A percentile compares a stretch with the other conserved stretches of the same genome.
Conservation (phyloP, 2,888 invertebrate species). For the Slavum lentiscoides region DNA sequence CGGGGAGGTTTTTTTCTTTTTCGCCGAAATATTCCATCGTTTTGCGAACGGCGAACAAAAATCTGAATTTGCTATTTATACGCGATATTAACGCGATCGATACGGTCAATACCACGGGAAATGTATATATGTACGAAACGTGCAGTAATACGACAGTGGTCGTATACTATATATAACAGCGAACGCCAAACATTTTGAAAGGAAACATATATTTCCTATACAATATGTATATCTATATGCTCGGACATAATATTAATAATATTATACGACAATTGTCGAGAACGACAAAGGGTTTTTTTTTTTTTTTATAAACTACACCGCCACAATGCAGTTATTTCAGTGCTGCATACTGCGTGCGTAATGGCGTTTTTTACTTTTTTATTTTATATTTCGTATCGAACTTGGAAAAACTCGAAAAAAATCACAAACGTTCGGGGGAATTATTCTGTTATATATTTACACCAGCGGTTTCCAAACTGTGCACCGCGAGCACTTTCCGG, state of each 20-base stretch:
- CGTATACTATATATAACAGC: neutral
- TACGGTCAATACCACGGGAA: conserved; percentile 29
- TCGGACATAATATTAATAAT: neutral
- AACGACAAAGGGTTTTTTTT: conserved; percentile 24
- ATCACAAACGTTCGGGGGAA: neutral
- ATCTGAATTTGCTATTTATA: no score
- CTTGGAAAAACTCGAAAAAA: neutral
- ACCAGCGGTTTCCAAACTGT: no score
- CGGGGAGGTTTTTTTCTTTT: no score
- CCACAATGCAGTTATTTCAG: conserved; percentile 17
- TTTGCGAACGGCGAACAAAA: no score
- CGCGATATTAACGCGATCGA: neutral
- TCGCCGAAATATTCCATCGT: no score
- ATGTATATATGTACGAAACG: no score
- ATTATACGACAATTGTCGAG: neutral
- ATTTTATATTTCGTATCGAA: neutral
- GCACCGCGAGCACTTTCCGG: no score
- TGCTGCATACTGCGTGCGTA: no score
- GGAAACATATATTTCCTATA: conserved; percentile 15
- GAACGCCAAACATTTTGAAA: neutral
- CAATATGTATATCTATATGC: neutral
- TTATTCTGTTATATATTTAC: no score
- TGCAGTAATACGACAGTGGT: no score
- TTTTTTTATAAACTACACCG: neutral
- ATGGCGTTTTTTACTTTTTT: neutral